Evolutionary conservation across 2,113 vertebrate species (phyloP), one percentile per base, ranked within the genome.

Genomic region (Indri indri): DNA sequence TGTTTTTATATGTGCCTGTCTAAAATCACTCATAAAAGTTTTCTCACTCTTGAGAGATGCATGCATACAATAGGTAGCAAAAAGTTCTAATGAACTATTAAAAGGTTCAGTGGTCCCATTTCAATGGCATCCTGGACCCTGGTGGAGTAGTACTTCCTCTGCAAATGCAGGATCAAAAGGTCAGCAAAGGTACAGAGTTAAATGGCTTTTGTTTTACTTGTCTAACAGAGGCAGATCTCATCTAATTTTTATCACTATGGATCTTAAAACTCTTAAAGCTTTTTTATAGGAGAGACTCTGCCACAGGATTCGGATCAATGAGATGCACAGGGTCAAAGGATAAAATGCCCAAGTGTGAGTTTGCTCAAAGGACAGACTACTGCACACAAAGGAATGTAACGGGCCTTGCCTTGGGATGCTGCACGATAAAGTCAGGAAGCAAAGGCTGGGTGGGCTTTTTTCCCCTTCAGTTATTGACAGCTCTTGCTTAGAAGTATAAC

Each of bases 131-230:
- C 30, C 57, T 81, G 79, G 14, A 14, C 5, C 10, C 37, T 90
- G 42, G 20, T 16, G 7, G 11, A 66, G 2, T 30, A 47, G 32
- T 10, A 59, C 11, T 85, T 84, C 14, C 30, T 74, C 68, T 73
- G 52, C 40, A 88, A 88, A 84, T n/a, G 5, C 59, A 79, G 34
- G 37, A 74, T 83, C 80, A 85, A 73, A 88, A 97, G 85, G 63
- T 95, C 66, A 94, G 14, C 30, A 90, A 93, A 95, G n/a, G 18
- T 12, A 27, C 37, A 76, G 30, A 81, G 70, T 37, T 89, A 82
- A 88, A 85, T 54, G 40, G 5, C 68, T 96, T 76, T 73, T 71
- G 54, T 90, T 95, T 97, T 68, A 88, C 54, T 91, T 89, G 18
- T 3, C 17, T 65, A 61, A 42, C 1, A 9, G 70, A 61, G 10